Percentiles rank a stretch among this genome's conserved stretches.
phyloP scores from a whole-genome alignment of 2,888 invertebrate species.

The Gerris lacustris region DNA sequence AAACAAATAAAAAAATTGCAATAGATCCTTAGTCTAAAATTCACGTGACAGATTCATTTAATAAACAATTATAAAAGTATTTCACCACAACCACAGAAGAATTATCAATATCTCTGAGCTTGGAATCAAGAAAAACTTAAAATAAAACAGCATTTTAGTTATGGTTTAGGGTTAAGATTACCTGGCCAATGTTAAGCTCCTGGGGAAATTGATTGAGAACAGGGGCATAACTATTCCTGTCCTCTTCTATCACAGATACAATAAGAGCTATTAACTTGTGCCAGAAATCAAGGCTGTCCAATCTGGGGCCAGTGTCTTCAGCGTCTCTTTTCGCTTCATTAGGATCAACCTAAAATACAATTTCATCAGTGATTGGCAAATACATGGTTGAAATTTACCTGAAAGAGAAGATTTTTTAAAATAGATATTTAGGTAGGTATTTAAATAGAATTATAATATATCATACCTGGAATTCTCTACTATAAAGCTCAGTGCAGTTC shows the following conservation, averaged over 20 bases:
- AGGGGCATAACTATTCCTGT: slow-evolving; percentile 92
- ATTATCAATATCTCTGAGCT: no score
- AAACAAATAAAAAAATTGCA: slow-evolving; percentile 2
- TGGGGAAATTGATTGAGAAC: slow-evolving; percentile 98
- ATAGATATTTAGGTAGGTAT: no score
- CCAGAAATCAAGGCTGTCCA: slow-evolving; percentile 94
- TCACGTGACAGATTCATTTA: no score
- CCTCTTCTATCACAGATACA: slow-evolving; percentile 97
- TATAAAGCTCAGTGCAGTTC: slow-evolving; percentile 94
- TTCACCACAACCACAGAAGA: no score
- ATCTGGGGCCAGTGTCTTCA: slow-evolving; percentile 71
- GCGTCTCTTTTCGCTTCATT: slow-evolving; percentile 78
- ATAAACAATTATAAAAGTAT: no score
- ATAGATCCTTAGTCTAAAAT: no score
- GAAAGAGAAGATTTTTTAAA: no score
- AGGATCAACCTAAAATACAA: slow-evolving; percentile 57
- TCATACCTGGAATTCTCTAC: slow-evolving; percentile 72
- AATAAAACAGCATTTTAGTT: no score
- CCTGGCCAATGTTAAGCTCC: slow-evolving; percentile 94
- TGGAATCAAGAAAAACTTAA: no score
- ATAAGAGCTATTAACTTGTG: slow-evolving; percentile 93
- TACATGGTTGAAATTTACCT: background rate
- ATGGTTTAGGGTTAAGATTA: slow-evolving; percentile 34
- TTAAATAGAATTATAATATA: no score
- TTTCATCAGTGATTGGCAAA: background rate